Evolutionary conservation across 2,888 invertebrate genomes (phyloP).

Genomic region (Antitype chi): DNA sequence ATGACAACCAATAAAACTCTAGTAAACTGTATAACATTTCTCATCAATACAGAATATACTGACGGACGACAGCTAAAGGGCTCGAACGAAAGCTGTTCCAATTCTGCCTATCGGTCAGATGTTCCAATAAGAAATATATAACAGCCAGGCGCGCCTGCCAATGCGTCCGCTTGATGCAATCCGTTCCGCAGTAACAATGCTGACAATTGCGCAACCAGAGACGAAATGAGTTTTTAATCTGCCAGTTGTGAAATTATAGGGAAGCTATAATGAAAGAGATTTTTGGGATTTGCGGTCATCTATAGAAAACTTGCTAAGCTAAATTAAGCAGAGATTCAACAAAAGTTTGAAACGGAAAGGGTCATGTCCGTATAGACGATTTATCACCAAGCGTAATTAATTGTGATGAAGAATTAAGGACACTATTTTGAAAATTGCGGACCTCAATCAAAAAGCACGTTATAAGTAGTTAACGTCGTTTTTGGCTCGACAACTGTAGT

Average conservation of each 20-base stretch:
- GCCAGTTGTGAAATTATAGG: slow-evolving; percentile 23
- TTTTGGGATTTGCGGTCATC: slow-evolving; percentile 21
- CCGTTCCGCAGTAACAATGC: slow-evolving; percentile 52
- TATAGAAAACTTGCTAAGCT: slow-evolving; percentile 3
- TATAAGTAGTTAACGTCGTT: not conserved
- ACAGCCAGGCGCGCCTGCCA: slow-evolving; percentile 77
- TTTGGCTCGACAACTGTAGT: no score
- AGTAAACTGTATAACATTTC: not conserved
- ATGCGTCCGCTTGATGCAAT: slow-evolving; percentile 77
- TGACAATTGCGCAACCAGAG: slow-evolving; percentile 59
- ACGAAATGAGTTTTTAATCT: slow-evolving; percentile 61
- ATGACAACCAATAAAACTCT: not conserved
- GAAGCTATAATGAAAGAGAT: not conserved
- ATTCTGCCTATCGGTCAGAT: slow-evolving; percentile 63
- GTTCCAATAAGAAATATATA: slow-evolving; percentile 83
- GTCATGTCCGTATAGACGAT: not conserved
- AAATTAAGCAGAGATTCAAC: not conserved
- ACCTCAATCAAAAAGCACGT: not conserved
- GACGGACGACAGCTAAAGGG: slow-evolving; percentile 54
- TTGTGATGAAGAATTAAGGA: no score
- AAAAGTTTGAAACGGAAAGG: slow-evolving; percentile 1
- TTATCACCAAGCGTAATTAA: not conserved
- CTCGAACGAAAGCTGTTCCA: slow-evolving; percentile 68
- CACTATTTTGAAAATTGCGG: not conserved
- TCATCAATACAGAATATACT: not conserved